Conservation (phyloP, 2,113 vertebrate genomes). For the Heloderma charlesbogerti region DNA sequence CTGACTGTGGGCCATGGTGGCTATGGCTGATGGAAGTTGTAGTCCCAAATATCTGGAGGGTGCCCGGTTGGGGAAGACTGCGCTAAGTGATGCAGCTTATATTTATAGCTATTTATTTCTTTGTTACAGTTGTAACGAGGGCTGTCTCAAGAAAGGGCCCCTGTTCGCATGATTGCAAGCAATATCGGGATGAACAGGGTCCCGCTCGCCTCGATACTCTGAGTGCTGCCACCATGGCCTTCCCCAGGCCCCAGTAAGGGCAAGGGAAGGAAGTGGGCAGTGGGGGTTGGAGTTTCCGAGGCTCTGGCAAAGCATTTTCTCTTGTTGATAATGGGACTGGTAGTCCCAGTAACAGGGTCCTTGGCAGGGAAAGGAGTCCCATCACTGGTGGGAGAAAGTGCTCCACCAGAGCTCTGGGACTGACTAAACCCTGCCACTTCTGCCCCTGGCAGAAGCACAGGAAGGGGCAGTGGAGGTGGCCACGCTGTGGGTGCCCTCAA, state of each 20-base stretch:
- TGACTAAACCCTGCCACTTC: background rate
- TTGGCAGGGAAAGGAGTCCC: background rate
- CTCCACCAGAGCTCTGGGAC: background rate
- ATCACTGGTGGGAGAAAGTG: background rate
- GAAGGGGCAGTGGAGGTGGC: background rate
- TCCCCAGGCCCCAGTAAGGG: background rate
- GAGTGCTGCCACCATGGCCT: background rate
- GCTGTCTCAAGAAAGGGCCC: too few relatives aligned
- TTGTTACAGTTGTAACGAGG: background rate
- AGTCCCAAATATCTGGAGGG: too few relatives aligned
- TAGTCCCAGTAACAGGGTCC: background rate
- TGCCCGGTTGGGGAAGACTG: too few relatives aligned
- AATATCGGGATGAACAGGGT: background rate
- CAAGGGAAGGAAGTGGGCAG: background rate
- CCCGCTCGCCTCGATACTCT: background rate
- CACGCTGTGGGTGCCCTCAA: too few relatives aligned
- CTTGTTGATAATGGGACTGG: background rate
- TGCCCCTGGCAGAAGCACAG: too few relatives aligned
- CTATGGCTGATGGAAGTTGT: too few relatives aligned
- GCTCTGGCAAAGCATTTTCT: background rate
- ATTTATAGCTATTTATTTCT: background rate
- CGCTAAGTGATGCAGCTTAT: accelerated
- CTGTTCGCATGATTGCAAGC: background rate
- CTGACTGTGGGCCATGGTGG: too few relatives aligned
- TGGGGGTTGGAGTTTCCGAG: background rate